Conservation (phyloP, 2,888 invertebrate genomes). For the Macrosoma leucophasiata region DNA sequence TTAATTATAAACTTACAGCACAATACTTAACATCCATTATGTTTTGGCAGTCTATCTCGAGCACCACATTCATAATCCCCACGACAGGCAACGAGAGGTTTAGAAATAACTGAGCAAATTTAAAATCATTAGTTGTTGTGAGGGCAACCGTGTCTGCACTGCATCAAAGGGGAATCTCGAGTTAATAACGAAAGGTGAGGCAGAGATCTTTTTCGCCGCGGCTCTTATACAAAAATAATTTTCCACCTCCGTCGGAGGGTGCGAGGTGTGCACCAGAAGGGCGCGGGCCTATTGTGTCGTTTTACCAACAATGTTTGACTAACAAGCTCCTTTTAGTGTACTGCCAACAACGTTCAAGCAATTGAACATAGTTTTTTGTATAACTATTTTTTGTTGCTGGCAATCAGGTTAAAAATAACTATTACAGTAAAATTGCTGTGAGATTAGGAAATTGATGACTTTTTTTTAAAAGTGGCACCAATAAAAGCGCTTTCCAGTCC, state of each 20-base stretch:
- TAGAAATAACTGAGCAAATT: conserved; percentile 48
- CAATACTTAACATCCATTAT: too few species aligned
- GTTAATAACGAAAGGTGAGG: conserved; percentile 70
- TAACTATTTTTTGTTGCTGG: too few species aligned
- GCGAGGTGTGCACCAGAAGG: conserved; percentile 29
- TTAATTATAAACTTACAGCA: too few species aligned
- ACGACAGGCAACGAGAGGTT: conserved; percentile 32
- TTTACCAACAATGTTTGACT: conserved; percentile 44
- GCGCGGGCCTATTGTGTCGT: conserved; percentile 41
- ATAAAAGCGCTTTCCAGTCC: too few species aligned
- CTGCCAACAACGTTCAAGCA: too few species aligned
- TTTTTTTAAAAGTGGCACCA: too few species aligned
- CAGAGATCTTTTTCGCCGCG: conserved; percentile 52
- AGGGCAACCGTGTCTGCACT: conserved; percentile 46
- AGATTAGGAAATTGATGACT: too few species aligned
- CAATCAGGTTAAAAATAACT: too few species aligned
- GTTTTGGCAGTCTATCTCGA: too few species aligned
- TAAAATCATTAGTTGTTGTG: conserved; percentile 60
- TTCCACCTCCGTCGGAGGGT: conserved; percentile 35
- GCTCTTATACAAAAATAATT: conserved; percentile 56
- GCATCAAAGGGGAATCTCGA: conserved; percentile 57
- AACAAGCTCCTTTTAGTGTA: conserved; percentile 33
- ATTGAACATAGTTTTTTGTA: too few species aligned
- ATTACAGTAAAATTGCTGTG: too few species aligned
- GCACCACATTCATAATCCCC: too few species aligned